Conservation (phyloP, 30 jellyfish, hydroid and myxozoan genomes). For the Chironex yamaguchii region DNA sequence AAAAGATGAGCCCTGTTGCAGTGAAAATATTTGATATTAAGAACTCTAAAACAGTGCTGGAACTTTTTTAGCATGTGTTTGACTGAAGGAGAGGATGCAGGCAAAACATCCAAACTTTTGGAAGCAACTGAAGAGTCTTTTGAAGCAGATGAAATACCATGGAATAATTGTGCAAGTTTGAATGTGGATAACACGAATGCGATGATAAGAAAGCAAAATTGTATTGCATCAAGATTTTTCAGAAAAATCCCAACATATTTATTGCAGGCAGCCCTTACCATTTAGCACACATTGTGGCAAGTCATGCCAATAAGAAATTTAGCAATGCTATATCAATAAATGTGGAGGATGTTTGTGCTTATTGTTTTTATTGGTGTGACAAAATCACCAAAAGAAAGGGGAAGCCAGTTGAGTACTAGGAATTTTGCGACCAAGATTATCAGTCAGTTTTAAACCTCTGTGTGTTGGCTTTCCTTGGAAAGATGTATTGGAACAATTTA, state of each 20-base stretch:
- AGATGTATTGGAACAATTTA: slow-evolving; percentile 22
- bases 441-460: slow-evolving; percentile 11
- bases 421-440: slow-evolving; percentile 57
- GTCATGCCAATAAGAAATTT: slow-evolving; percentile 41
- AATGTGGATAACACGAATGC: slow-evolving; percentile 77
- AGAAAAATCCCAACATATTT: slow-evolving; percentile 42
- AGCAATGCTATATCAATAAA: slow-evolving; percentile 5
- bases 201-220: slow-evolving; percentile 56
- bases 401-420: slow-evolving; percentile 45
- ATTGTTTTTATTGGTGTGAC: slow-evolving; percentile 64
- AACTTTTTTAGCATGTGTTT: slow-evolving; percentile 58
- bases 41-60: slow-evolving; percentile 22
- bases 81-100: not conserved
- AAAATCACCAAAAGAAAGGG: slow-evolving; percentile 62
- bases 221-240: slow-evolving; percentile 59
- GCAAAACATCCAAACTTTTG: not conserved
- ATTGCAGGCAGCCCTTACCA: slow-evolving; percentile 84
- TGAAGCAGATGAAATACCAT: not conserved
- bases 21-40: slow-evolving; percentile 67
- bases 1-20: slow-evolving; percentile 73
- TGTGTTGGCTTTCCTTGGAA: slow-evolving; percentile 70
- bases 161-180: slow-evolving; percentile 20
- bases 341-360: slow-evolving; percentile 61
- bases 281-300: slow-evolving; percentile 76
- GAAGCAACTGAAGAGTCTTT: not conserved